phyloP scores from a whole-genome alignment of 2,888 invertebrate species.

The Plebejus melissa region DNA sequence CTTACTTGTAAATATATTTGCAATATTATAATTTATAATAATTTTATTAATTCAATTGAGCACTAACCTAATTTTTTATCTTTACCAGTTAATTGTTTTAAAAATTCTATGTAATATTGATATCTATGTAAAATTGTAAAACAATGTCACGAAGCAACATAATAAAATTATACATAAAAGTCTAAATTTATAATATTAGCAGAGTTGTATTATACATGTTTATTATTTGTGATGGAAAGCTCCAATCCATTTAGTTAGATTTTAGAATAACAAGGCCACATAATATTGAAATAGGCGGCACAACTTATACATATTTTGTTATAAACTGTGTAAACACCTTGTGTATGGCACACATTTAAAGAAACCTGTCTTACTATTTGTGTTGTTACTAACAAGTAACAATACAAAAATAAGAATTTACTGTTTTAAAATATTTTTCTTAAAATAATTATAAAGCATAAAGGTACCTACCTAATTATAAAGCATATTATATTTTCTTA shows the following conservation, averaged over 20 bases:
- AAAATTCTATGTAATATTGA: neutral
- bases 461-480: no score
- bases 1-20: neutral
- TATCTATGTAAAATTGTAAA: neutral
- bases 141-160: neutral
- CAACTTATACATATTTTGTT: neutral
- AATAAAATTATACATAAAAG: neutral
- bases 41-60: neutral
- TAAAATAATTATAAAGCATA: no score
- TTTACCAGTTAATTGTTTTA: neutral
- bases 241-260: neutral
- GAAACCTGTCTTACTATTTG: neutral
- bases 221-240: neutral
- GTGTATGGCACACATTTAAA: neutral
- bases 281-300: no score
- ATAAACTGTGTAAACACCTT: no score
- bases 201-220: no score
- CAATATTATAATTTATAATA: no score
- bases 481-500: no score
- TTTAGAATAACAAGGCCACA: neutral
- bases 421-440: neutral
- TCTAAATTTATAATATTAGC: neutral
- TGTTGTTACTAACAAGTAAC: no score
- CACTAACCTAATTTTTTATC: neutral
- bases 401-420: neutral